Evolutionary conservation across 2,888 invertebrate genomes (phyloP).

Genomic region (Quadriops clusia): DNA sequence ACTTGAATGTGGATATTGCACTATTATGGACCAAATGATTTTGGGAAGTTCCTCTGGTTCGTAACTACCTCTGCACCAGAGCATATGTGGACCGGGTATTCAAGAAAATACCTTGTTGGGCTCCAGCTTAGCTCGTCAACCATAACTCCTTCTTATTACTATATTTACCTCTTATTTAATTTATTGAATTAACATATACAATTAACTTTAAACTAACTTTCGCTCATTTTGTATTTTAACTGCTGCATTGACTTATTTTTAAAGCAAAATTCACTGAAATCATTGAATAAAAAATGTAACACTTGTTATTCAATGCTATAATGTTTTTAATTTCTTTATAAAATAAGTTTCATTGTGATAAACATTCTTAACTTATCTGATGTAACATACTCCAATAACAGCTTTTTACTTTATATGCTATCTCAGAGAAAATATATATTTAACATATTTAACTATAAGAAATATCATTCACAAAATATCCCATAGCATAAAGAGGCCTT

Average conservation of each 20-base stretch:
- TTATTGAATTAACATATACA: background rate
- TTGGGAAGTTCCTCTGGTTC: conserved; percentile 5
- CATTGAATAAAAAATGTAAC: background rate
- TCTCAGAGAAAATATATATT: too few relatives aligned
- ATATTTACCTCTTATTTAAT: too few relatives aligned
- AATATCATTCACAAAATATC: too few relatives aligned
- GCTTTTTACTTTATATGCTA: too few relatives aligned
- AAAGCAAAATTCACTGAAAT: background rate
- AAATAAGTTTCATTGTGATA: too few relatives aligned
- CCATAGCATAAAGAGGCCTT: too few relatives aligned
- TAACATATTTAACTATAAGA: too few relatives aligned
- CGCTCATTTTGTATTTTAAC: background rate
- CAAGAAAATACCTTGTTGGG: conserved; percentile 9
- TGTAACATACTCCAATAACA: too few relatives aligned
- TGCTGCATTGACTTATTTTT: background rate
- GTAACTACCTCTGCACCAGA: conserved; percentile 6
- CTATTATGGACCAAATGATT: conserved; percentile 8
- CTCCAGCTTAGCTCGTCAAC: conserved; percentile 8
- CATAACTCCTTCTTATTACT: too few relatives aligned
- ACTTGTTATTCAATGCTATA: conserved; percentile 7
- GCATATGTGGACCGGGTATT: conserved; percentile 12
- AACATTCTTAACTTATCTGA: too few relatives aligned
- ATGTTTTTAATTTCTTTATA: conserved; percentile 3
- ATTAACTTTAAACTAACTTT: conserved; percentile 3
- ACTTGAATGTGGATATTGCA: conserved; percentile 10